phyloP scores from a whole-genome alignment of 2,113 vertebrate genomes.

The Tachysurus vachellii region DNA sequence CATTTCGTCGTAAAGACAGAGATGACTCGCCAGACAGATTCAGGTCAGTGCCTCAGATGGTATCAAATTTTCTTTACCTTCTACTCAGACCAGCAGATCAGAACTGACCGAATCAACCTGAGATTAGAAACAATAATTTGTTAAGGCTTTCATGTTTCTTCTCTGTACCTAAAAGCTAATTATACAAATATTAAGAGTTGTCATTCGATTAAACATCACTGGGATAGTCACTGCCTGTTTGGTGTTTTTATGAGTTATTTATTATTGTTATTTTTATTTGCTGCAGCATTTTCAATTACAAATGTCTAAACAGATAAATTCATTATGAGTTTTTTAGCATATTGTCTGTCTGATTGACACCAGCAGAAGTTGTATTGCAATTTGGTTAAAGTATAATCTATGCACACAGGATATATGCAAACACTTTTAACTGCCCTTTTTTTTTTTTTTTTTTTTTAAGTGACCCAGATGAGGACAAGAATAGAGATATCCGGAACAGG shows the following conservation, averaged over 20 bases:
- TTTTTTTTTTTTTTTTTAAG: conserved; percentile 72
- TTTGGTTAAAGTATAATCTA: not conserved
- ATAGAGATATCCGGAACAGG: conserved; percentile 79
- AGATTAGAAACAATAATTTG: not conserved
- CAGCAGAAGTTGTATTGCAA: not conserved
- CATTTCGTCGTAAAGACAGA: conserved; percentile 91
- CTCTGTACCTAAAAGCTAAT: not conserved
- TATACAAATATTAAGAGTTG: not conserved
- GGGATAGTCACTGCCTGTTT: not conserved
- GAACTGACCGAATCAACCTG: not conserved
- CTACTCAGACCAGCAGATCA: not conserved
- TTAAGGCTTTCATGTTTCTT: not conserved
- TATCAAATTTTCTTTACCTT: not conserved
- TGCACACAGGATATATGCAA: not conserved
- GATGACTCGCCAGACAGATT: conserved; percentile 95
- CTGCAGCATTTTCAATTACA: not conserved
- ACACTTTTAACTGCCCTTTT: not conserved
- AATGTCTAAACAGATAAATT: not conserved
- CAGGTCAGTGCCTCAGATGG: conserved; percentile 73
- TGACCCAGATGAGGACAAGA: conserved; percentile 84
- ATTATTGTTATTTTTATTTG: not conserved
- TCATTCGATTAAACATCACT: not conserved
- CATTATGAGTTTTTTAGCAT: not conserved
- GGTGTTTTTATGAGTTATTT: not conserved
- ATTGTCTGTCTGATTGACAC: not conserved